Conservation (phyloP, 2,888 invertebrate species). For the Meloe dianella region DNA sequence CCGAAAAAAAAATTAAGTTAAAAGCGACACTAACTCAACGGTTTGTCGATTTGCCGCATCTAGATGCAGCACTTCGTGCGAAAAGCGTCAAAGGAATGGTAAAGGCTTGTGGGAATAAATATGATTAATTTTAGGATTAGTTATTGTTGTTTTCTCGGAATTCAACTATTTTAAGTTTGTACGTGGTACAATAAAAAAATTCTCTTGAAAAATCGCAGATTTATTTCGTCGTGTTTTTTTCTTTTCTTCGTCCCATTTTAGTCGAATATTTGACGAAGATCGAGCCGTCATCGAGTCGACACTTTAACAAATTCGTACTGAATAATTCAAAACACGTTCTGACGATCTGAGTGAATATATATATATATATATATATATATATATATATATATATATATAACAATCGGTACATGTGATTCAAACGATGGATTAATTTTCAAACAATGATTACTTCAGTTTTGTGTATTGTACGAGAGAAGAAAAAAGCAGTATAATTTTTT, state of each 20-base stretch:
- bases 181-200: not conserved
- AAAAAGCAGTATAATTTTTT: no score
- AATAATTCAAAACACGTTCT: slow-evolving; percentile 7
- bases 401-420: not conserved
- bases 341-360: not conserved
- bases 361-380: no score
- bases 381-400: no score
- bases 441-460: not conserved
- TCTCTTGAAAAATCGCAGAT: not conserved
- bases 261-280: slow-evolving; percentile 15
- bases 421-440: not conserved
- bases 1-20: no score
- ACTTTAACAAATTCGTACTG: slow-evolving; percentile 10
- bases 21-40: no score
- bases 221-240: not conserved
- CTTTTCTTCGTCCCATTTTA: not conserved
- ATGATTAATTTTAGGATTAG: no score
- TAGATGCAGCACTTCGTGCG: no score
- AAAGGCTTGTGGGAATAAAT: no score
- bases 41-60: no score
- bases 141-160: no score
- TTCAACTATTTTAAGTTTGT: not conserved
- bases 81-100: no score
- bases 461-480: no score
- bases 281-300: slow-evolving; percentile 11